Percentiles rank a stretch among this genome's conserved stretches.
Evolutionary conservation across 2,113 vertebrate genomes (phyloP).

Genomic region (Myocastor coypus): DNA sequence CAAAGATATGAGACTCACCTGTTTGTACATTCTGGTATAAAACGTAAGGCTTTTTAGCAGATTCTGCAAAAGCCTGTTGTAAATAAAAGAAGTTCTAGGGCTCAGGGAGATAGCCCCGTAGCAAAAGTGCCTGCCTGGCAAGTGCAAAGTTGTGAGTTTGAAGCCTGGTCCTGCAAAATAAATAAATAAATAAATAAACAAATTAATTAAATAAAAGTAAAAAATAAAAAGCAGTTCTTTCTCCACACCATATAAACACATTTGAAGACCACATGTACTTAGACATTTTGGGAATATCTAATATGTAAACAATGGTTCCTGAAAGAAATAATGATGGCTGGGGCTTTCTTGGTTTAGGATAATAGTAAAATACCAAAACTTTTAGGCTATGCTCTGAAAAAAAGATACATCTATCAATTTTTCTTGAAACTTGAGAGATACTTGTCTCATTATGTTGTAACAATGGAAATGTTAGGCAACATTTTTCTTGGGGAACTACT

Average conservation of each 20-base stretch:
- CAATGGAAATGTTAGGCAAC: not conserved
- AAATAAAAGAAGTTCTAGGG: not conserved
- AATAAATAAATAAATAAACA: too few species aligned
- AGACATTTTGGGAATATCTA: not conserved
- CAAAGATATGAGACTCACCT: not conserved
- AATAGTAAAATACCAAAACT: not conserved
- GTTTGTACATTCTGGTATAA: not conserved
- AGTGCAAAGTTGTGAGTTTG: too few species aligned
- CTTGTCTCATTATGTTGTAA: not conserved
- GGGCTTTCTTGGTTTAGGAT: not conserved
- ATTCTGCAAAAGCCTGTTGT: not conserved
- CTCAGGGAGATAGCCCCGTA: too few species aligned
- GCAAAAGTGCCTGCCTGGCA: too few species aligned
- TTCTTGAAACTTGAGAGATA: not conserved
- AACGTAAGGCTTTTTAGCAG: not conserved
- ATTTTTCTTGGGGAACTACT: not conserved
- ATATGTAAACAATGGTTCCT: not conserved
- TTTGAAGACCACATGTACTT: not conserved
- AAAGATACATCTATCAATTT: not conserved
- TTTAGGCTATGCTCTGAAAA: not conserved
- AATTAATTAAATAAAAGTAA: too few species aligned
- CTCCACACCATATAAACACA: not conserved
- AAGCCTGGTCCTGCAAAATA: too few species aligned
- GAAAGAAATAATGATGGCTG: not conserved
- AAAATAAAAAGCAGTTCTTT: too few species aligned